Evolutionary conservation across 2,888 invertebrate species (phyloP), one percentile per base, ranked within the genome.

Genomic region (Ophioninae sp.): DNA sequence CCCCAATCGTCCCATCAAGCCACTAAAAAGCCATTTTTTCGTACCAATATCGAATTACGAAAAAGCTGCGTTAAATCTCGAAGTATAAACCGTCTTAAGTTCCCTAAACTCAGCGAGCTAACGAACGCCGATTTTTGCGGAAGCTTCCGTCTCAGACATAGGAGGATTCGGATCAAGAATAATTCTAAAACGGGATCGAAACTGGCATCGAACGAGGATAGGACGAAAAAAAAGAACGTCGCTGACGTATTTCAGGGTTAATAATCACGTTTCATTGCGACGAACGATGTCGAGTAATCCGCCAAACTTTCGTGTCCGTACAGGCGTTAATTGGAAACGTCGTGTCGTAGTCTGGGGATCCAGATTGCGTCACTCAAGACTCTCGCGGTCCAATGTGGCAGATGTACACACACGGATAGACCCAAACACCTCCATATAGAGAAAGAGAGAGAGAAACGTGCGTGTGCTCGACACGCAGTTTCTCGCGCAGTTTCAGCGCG

Each of bases 271-370:
- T 30, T 61, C 39, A 5, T 9, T 9, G 20, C 56, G 10, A 58
- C 69, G 56, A 30, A 65, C 58, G 58, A 71, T 17, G 69, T n/a
- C 37, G 59, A 22, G 56, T 51, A 56, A 64, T 71, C 63, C 63
- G 63, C 78, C 23, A 10, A 64, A 56, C 5, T 71, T 64, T 78
- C 20, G 30, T 17, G 63, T 20, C 41, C 30, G 51, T 30, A 51
- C 59, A 44, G 51, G 63, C 63, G 76, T 79, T 83, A 83, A 83
- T 83, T 83, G 67, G 56, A 79, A 79, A 76, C 72, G 79, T 83
- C 76, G 68, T 76, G 79, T 73, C 56, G 41, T 75, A 72, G 72
- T 77, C 76, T 76, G 68, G 37, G 79, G 65, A 68, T 73, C 79
- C 68, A 73, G 69, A 72, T 79, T 79, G 56, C 72, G 75, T 77